Percentiles rank a stretch among this genome's conserved stretches.
These are phyloP conservation scores for Ptilodon capucinus DNA, from an alignment of 2,888 invertebrate genomes.

Conservation along the genomic window DNA sequence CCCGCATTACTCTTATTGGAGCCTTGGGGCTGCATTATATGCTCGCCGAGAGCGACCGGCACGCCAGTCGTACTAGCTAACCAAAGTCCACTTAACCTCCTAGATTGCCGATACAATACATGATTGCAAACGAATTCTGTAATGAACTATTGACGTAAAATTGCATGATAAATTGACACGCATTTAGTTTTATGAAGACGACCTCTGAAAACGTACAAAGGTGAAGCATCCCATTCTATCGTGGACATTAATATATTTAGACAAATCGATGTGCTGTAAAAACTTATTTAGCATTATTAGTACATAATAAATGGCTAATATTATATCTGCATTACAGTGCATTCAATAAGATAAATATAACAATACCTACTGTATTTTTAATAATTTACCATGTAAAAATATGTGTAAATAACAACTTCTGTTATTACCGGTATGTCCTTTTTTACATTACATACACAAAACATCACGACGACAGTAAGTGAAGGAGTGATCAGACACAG, in stretches of 20 bases:
- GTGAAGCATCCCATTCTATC: constrained; percentile 21
- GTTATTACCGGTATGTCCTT: too few species aligned
- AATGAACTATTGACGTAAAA: constrained; percentile 38
- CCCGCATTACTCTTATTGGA: constrained; percentile 75
- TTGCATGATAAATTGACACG: constrained; percentile 31
- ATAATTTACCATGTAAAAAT: not conserved
- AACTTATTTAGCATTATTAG: constrained; percentile 14
- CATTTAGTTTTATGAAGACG: constrained; percentile 27
- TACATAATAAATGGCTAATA: constrained; percentile 13
- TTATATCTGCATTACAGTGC: not conserved
- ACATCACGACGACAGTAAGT: too few species aligned
- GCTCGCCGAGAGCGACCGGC: constrained; percentile 58
- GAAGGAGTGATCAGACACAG: too few species aligned
- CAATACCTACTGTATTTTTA: not conserved
- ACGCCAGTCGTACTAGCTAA: constrained; percentile 39
- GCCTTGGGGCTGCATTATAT: constrained; percentile 70
- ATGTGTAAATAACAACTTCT: too few species aligned
- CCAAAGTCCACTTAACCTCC: constrained; percentile 27
- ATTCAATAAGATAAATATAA: not conserved
- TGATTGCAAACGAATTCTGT: constrained; percentile 25
- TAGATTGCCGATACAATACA: constrained; percentile 7
- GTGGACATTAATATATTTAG: constrained; percentile 29
- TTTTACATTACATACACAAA: too few species aligned
- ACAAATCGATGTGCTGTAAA: constrained; percentile 20
- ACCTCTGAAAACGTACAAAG: constrained; percentile 37